A percentile compares a stretch with the other conserved stretches of the same genome.
These are phyloP conservation scores for Hoplodrina blanda DNA, from an alignment of 2,888 invertebrate species.

Conservation along the genomic window DNA sequence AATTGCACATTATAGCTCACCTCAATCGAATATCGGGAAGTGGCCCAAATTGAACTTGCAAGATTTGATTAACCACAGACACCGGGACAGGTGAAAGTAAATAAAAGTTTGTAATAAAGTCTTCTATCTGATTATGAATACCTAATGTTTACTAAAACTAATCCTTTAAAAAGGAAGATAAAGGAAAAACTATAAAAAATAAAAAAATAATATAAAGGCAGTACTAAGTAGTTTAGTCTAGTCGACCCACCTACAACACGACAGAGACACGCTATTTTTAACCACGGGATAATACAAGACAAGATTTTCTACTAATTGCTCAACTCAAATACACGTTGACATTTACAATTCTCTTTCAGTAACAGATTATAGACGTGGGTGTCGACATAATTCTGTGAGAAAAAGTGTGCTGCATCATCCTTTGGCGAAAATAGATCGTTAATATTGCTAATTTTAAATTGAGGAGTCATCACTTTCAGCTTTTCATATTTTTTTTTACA, in stretches of 20 bases:
- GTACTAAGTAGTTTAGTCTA: too few species aligned
- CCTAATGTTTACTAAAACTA: neutral
- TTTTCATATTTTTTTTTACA: neutral
- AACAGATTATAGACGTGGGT: constrained; percentile 17
- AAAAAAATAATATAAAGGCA: too few species aligned
- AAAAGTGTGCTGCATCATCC: neutral
- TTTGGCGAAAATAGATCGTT: constrained; percentile 1
- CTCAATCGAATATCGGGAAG: too few species aligned
- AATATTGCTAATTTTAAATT: neutral
- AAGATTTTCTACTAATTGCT: neutral
- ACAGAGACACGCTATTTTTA: constrained; percentile 24
- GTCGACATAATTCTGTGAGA: constrained; percentile 11
- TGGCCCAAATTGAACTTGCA: too few species aligned
- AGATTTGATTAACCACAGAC: too few species aligned
- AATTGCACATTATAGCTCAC: too few species aligned
- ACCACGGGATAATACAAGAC: constrained; percentile 2
- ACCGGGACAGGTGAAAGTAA: too few species aligned
- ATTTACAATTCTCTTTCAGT: neutral
- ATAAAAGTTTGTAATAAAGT: too few species aligned
- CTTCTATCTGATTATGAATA: neutral
- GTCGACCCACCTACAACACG: neutral
- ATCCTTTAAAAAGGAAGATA: too few species aligned
- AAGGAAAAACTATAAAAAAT: too few species aligned
- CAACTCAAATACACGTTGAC: neutral
- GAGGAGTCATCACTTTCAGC: neutral